Evolutionary conservation across 2,113 vertebrate species (phyloP).

Genomic region (Callithrix jacchus): DNA sequence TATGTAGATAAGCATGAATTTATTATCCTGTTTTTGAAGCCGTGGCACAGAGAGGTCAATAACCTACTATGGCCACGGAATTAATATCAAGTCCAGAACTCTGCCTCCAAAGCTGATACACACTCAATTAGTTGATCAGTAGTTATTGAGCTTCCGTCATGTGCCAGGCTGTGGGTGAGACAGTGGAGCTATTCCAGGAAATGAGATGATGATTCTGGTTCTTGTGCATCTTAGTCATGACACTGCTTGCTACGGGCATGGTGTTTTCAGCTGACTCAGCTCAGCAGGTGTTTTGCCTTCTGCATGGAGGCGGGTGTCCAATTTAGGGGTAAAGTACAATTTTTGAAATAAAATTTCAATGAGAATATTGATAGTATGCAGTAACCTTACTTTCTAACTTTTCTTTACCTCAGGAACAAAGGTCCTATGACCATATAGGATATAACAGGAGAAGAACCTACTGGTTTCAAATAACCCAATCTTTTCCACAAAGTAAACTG

Average conservation of each 20-base stretch:
- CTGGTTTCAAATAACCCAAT: neutral
- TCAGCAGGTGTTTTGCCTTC: neutral
- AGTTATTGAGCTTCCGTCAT: neutral
- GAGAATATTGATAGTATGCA: neutral
- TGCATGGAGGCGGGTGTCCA: neutral
- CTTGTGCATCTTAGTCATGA: too few relatives aligned
- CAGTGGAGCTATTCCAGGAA: fast-evolving
- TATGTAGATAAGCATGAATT: neutral
- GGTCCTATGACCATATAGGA: neutral
- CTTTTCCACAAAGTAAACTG: neutral
- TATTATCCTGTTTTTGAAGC: neutral
- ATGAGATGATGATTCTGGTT: neutral
- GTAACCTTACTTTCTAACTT: neutral
- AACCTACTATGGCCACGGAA: neutral
- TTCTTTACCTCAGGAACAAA: neutral
- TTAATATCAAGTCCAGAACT: too few relatives aligned
- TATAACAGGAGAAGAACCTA: neutral
- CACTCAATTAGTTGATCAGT: too few relatives aligned
- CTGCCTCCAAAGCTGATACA: too few relatives aligned
- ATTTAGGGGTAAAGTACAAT: neutral
- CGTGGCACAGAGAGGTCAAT: neutral
- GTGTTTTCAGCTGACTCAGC: fast-evolving
- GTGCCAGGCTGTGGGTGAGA: too few relatives aligned
- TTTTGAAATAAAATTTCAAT: neutral
- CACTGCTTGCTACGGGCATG: fast-evolving